Conservation (phyloP, 2,888 invertebrate genomes). For the Calameuta pallipes region DNA sequence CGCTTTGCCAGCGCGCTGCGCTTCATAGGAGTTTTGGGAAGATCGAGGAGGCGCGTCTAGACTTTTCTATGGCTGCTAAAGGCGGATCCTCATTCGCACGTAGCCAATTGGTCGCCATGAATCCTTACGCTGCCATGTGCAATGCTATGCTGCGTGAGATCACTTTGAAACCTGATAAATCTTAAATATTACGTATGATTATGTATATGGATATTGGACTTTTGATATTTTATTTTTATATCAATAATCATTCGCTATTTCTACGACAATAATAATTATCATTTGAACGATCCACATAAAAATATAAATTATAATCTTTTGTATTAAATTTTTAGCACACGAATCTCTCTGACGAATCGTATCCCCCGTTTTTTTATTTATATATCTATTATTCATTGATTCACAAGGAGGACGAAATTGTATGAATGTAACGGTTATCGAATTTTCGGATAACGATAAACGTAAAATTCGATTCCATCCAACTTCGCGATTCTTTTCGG, state of each 20-base stretch:
- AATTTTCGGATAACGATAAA: background rate
- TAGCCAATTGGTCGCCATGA: constrained; percentile 84
- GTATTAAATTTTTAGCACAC: constrained; percentile 26
- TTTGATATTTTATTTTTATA: constrained; percentile 16
- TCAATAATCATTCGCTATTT: constrained; percentile 13
- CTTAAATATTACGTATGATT: constrained; percentile 63
- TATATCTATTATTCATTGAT: background rate
- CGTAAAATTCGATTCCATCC: background rate
- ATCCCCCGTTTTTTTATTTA: background rate
- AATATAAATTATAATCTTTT: constrained; percentile 50
- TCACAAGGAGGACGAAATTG: background rate
- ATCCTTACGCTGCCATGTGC: constrained; percentile 95
- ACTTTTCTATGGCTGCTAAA: constrained; percentile 83
- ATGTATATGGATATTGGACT: background rate
- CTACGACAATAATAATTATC: constrained; percentile 40
- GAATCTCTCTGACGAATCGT: constrained; percentile 13
- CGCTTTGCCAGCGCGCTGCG: constrained; percentile 86
- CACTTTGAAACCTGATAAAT: constrained; percentile 70
- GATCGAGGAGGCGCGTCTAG: constrained; percentile 77
- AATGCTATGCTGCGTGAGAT: constrained; percentile 92
- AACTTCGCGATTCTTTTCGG: constrained; percentile 12
- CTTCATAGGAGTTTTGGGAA: constrained; percentile 77
- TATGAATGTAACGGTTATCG: background rate
- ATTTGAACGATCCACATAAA: constrained; percentile 46
- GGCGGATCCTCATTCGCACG: constrained; percentile 91